Percentiles rank a stretch among this genome's conserved stretches.
phyloP scores from a whole-genome alignment of 1,140 invertebrate genomes.

The Danaus melanippus region DNA sequence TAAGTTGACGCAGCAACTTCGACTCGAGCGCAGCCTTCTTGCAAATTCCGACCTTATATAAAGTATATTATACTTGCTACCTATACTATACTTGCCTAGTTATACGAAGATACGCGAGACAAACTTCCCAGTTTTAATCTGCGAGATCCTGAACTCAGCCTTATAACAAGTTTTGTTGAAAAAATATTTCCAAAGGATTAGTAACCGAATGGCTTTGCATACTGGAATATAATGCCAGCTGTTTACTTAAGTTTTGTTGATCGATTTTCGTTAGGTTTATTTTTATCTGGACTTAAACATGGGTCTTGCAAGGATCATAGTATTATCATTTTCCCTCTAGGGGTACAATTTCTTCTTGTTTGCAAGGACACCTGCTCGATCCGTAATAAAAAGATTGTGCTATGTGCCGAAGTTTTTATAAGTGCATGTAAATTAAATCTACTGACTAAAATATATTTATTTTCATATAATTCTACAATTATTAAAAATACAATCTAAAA shows the following conservation, averaged over 20 bases:
- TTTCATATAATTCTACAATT: too few relatives aligned
- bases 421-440: too few relatives aligned
- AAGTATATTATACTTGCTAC: too few relatives aligned
- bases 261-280: constrained; percentile 30
- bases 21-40: constrained; percentile 13
- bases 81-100: too few relatives aligned
- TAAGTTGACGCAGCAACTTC: constrained; percentile 18
- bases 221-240: constrained; percentile 46
- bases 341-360: not conserved
- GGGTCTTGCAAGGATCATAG: constrained; percentile 7
- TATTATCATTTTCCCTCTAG: constrained; percentile 8
- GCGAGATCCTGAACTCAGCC: constrained; percentile 4
- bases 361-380: too few relatives aligned
- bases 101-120: too few relatives aligned
- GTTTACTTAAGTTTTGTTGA: constrained; percentile 33
- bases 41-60: constrained; percentile 7
- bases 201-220: constrained; percentile 38
- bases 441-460: too few relatives aligned
- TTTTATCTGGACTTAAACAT: constrained; percentile 6
- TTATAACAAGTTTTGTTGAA: constrained; percentile 15
- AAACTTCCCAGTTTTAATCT: constrained; percentile 18
- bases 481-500: too few relatives aligned
- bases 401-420: too few relatives aligned
- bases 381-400: too few relatives aligned
- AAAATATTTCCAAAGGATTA: constrained; percentile 10